Evolutionary conservation across 2,797 vertebrate species (phyloP).

Genomic region (Lithobates pipiens): DNA sequence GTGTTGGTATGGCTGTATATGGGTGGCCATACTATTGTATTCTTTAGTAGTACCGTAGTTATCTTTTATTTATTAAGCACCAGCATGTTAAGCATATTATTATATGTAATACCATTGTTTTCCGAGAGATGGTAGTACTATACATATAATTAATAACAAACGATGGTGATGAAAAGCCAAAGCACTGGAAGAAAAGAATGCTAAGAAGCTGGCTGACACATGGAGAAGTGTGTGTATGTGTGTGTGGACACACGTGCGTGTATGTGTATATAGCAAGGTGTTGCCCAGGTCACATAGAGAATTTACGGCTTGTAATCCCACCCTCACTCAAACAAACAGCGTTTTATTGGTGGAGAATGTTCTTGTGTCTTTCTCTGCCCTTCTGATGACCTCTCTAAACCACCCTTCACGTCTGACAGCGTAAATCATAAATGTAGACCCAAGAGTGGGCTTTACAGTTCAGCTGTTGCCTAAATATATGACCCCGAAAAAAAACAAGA

Average conservation of each 20-base stretch:
- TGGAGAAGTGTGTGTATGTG: not conserved
- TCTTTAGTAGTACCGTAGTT: too few relatives aligned
- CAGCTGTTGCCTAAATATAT: conserved; percentile 23
- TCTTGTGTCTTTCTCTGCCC: conserved; percentile 19
- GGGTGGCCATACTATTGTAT: too few relatives aligned
- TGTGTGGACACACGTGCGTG: not conserved
- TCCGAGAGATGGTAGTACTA: not conserved
- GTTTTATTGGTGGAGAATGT: conserved; percentile 12
- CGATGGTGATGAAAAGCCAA: not conserved
- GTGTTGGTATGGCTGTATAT: too few relatives aligned
- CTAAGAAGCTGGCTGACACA: not conserved
- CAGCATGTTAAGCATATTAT: too few relatives aligned
- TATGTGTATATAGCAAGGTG: not conserved
- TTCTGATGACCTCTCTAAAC: conserved; percentile 30
- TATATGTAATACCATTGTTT: not conserved
- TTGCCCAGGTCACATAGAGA: not conserved
- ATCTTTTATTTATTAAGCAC: too few relatives aligned
- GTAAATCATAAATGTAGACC: conserved; percentile 46
- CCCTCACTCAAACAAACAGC: conserved; percentile 8
- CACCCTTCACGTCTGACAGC: conserved; percentile 41
- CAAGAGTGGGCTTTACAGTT: conserved; percentile 28
- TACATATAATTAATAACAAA: not conserved
- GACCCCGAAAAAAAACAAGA: not conserved
- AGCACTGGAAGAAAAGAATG: not conserved
- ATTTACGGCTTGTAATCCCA: conserved; percentile 5